Evolutionary conservation across 23 tunicate genomes (phyloP), one percentile per base, ranked within the genome.

Genomic region (Clavelina lepadiformis): DNA sequence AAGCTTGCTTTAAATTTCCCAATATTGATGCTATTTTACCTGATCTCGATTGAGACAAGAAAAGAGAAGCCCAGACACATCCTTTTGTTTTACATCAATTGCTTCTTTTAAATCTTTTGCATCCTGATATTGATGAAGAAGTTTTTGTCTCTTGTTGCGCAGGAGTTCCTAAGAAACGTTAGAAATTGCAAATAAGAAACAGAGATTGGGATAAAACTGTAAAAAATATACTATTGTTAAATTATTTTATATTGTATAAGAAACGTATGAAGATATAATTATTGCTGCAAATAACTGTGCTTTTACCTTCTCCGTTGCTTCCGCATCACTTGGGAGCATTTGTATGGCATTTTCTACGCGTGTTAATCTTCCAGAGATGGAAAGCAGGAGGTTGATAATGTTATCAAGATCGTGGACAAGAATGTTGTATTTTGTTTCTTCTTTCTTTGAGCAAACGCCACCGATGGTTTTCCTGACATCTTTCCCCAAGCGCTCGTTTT

Each of bases 271-370:
- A n/a, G n/a, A n/a, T n/a, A n/a, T n/a, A n/a, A n/a, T n/a, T n/a
- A n/a, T n/a, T n/a, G n/a, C n/a, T n/a, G n/a, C n/a, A n/a, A n/a
- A n/a, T 19, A 54, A 54, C 7, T 18, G 20, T 13, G 0, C 30
- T 41, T 79, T 63, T 71, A 86, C 95, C 95, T 56, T 86, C 72
- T 86, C 95, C 21, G 66, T 74, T 2, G 75, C 30, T 7, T 77
- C 68, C 22, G 75, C 85, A 38, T 73, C 87, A 0, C 69, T 49
- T 3, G 68, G 74, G 11, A 79, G 72, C 76, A 73, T 87, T 28
- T 75, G 78, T 7, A 89, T 59, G 21, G 97, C 70, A 57, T 89
- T 89, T 41, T 89, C 97, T 18, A 89, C 97, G 22, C 97, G 69
- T 1, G 89, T 80, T 23, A 89, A 28, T 20, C 97, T 41, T 8